phyloP scores from a whole-genome alignment of 2,797 vertebrate genomes.

The Sardinella longiceps region DNA sequence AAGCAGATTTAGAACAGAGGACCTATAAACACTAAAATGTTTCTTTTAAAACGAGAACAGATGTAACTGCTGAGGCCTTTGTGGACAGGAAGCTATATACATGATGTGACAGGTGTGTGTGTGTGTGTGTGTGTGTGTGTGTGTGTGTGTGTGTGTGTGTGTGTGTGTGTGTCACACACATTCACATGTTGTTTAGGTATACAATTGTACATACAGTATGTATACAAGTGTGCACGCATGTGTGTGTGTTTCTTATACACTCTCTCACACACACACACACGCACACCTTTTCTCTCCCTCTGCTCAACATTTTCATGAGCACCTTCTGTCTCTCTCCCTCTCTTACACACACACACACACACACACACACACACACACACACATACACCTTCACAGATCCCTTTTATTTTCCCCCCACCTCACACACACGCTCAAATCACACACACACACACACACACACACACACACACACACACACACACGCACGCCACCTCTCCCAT shows the following conservation, averaged over 20 bases:
- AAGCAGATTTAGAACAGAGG: background rate
- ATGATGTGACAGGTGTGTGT: background rate
- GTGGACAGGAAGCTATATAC: background rate
- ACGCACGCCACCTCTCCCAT: conserved; percentile 52
- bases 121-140: background rate
- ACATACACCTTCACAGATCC: background rate
- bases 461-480: too few relatives aligned
- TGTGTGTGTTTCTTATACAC: too few relatives aligned
- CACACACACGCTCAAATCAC: background rate
- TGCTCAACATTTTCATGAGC: too few relatives aligned
- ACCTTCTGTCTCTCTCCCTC: background rate
- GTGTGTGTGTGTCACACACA: background rate
- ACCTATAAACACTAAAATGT: background rate
- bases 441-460: background rate
- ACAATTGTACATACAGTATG: too few relatives aligned
- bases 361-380: background rate
- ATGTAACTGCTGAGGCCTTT: background rate
- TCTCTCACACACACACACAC: background rate
- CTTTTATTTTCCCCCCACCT: too few relatives aligned
- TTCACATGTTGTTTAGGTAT: too few relatives aligned
- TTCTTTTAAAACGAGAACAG: background rate
- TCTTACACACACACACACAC: background rate
- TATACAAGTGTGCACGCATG: too few relatives aligned
- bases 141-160: conserved; percentile 14
- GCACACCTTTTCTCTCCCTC: background rate